Evolutionary conservation across 2,113 vertebrate genomes (phyloP), one percentile per base, ranked within the genome.

Genomic region (Antennarius striatus): DNA sequence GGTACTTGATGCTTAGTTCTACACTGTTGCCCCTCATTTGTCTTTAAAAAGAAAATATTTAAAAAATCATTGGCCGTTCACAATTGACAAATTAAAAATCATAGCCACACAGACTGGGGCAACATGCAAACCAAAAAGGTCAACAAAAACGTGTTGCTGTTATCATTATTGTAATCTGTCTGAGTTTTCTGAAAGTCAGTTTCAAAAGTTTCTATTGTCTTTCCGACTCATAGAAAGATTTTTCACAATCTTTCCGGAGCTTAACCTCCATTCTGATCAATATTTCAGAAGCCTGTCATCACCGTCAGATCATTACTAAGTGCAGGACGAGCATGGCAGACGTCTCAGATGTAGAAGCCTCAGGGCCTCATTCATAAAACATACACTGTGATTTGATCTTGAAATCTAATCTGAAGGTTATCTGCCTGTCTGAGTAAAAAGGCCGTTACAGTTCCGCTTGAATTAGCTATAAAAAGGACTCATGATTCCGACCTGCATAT

Each of bases 341-440:
- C 40, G 9, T 3, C 32, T 36, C 32, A 7, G 32, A 1, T 36
- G 32, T 65, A 65, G 58, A 66, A 32, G 59, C 63, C 51, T 30
- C 29, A 6, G 58, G 57, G 17, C 52, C 54, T 68, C 60, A 75
- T 72, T 69, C 54, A 78, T 84, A 59, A 66, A 62, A 68, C 39
- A 60, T 75, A 39, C 17, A 40, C 68, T 63, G 53, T 3, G 60
- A 77, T 79, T 71, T 81, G 32, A 79, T 72, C 29, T 60, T 47
- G 54, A 63, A 71, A 56, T 74, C 48, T 30, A 51, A 78, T 78
- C 22, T 52, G 67, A 48, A 61, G 63, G 55, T 81, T 45, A 47
- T 64, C 6, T 32, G 11, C 3, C n/a, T 62, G 51, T 58, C 54
- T 66, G 17, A 66, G 66, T 69, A 6, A 14, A 51, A 54, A 77